Base-by-base conservation (phyloP, 2,113 vertebrate species). In the Clarias macrocephalus region DNA sequence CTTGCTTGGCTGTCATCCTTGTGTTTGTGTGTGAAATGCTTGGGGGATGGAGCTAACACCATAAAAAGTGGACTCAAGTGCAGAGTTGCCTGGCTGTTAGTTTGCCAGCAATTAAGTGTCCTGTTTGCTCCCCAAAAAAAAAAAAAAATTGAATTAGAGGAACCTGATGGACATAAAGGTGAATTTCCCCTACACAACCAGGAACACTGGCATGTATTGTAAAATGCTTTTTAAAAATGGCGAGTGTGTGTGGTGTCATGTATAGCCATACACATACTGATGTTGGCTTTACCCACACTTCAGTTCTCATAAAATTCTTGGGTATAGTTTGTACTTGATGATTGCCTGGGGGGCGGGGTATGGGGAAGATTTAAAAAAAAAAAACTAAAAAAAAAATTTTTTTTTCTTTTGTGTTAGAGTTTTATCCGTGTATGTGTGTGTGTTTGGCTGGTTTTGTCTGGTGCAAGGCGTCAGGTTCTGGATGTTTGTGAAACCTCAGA, bases 51-150 rank as follows among this genome's bases (percentile, higher is more conserved):
- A 83, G 76, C 76, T 81, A 57, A 84, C 72, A 66, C 73, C 66
- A 68, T 65, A 28, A 18, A 15, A 73, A 88, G 57, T 21, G 2
- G 18, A 60, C 57, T 84, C 21, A 30, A 30, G 76, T 66, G 84
- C 81, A 10, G 65, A 30, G 73, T 80, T 66, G 80, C 62, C 84
- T 54, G 52, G 52, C 73, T 48, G 48, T 48, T 48, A 48, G 82
- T 85, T 89, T 83, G 84, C 57, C 80, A 56, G 63, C 83, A 90
- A 81, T 88, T 81, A 88, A 85, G 83, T 30, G 76, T 85, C 80
- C 77, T 62, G 42, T 33, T 70, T 70, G 73, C 80, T 63, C 85
- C 23, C 56, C 33, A 33, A 1, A 1, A 37, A 37, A 37, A 37
- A 37, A 2, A 37, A 37, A 83, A 80, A 85, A 84, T 88, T 73